A percentile compares a stretch with the other conserved stretches of the same genome.
Evolutionary conservation across 2,888 invertebrate genomes (phyloP).

Genomic region (Parnassius apollo): DNA sequence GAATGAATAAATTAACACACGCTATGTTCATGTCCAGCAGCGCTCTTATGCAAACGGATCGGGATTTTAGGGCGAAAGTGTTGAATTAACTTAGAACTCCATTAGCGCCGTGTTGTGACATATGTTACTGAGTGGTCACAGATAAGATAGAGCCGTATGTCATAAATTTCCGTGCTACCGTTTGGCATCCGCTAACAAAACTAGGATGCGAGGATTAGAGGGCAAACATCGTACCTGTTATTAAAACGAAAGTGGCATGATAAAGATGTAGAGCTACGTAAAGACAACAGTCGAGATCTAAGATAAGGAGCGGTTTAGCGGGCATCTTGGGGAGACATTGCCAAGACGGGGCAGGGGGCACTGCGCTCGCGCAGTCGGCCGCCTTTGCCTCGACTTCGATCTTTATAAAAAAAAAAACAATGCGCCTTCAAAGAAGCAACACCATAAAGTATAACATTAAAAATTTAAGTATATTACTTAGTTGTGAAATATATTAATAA

Average conservation of each 20-base stretch:
- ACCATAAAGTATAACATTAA: neutral
- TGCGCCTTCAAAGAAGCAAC: neutral
- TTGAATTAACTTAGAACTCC: constrained; percentile 67
- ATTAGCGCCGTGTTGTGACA: constrained; percentile 69
- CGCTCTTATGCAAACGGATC: constrained; percentile 52
- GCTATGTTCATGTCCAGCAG: constrained; percentile 47
- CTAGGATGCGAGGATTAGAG: constrained; percentile 67
- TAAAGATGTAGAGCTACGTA: constrained; percentile 56
- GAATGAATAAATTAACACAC: constrained; percentile 48
- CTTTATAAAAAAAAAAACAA: neutral
- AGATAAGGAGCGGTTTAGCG: constrained; percentile 54
- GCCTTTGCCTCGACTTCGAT: neutral
- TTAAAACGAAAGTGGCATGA: constrained; percentile 62
- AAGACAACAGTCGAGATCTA: constrained; percentile 57
- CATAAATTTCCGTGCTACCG: constrained; percentile 74
- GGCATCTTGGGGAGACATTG: constrained; percentile 36
- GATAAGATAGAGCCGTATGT: constrained; percentile 81
- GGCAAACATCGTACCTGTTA: constrained; percentile 63
- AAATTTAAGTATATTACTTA: no score
- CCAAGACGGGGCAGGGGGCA: constrained; percentile 35
- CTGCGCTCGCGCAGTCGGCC: constrained; percentile 20
- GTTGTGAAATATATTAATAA: no score
- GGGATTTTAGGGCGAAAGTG: constrained; percentile 67
- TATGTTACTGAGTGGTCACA: constrained; percentile 73
- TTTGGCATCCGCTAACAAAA: constrained; percentile 70